Evolutionary conservation across 2,888 invertebrate genomes (phyloP), one percentile per base, ranked within the genome.

Genomic region (Teleiodes luculella): DNA sequence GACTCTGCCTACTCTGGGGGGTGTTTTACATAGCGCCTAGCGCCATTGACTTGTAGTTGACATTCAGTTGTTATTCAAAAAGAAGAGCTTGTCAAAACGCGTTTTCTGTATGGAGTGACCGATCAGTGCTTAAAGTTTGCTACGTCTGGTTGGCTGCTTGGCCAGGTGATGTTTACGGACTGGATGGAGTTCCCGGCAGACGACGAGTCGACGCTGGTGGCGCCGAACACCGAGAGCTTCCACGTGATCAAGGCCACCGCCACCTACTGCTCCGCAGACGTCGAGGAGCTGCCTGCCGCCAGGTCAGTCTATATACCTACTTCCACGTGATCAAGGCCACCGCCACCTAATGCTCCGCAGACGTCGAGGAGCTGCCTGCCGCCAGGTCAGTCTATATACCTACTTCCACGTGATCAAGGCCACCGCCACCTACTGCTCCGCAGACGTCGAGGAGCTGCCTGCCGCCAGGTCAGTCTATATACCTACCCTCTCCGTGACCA

Each of bases 231-330:
- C 0, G 86, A 86, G 59, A 67, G 79, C 0, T 82, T 70, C 59
- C 70, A 77, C 53, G 24, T 62, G 0, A 63, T 87, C 6, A 67
- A 63, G 6, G 79, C 78, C 1, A 77, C 76, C 0, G 74, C 80
- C 59, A 86, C 82, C 0, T 84, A 82, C 60, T 83, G 84, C 63
- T 86, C 88, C 0, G 71, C 76, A 0, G 85, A 83, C 3, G 87
- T 85, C 1, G 57, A 63, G 13, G 54, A 65, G 1, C 61, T 88
- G 20, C 66, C 74, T 0, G 30, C 62, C 1, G 60, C 60, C 46
- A 80, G 80, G 86, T 86, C 2, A 8, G 43, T 39, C 13, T 3
- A 35, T n/a, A 35, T 11, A 35, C 6, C 6, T 24, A 24, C 24
- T 24, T 70, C 59, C 70, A 77, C 53, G 24, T 62, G 0, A 63